Evolutionary conservation across 1,140 invertebrate genomes (phyloP), one percentile per base, ranked within the genome.

Genomic region (Papilio helenus): DNA sequence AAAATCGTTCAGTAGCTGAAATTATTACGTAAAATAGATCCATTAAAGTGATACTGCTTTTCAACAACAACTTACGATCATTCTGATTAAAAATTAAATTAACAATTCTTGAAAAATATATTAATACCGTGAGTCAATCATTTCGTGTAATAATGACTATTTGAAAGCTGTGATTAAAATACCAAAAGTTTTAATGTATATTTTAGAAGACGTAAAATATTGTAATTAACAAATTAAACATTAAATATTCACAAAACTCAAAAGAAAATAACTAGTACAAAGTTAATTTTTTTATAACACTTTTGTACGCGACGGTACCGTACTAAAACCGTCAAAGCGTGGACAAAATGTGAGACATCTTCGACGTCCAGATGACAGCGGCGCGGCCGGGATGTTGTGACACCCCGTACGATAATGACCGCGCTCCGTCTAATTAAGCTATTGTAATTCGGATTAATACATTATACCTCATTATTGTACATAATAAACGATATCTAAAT

Each of bases 341-440:
- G 81, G 61, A 78, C 44, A 77, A 65, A 79, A 81, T 49, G 65
- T 61, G 81, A 73, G 84, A 86, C 86, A 89, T 85, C 83, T 89
- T 80, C 89, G 90, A 91, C 89, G 88, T 84, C 82, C 77, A 82
- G 87, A 83, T 89, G 90, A 92, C 89, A 90, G 81, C 81, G 73
- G 76, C 81, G 79, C 55, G 72, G 49, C 72, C 79, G 82, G 80
- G 72, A 79, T 87, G 88, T 88, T 92, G 84, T 89, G 90, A 92
- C 88, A 90, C 83, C 83, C 84, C 81, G 42, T 82, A 86, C 86
- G 82, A 82, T 90, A 87, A 90, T 90, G 85, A 86, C 86, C 80
- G 83, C 61, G 74, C 46, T 82, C 55, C 55, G 51, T 86, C 85
- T 90, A 91, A 92, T 92, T 87, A 92, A 82, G 81, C 80, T 80